These are phyloP conservation scores for Lycia hirtaria DNA, from an alignment of 2,888 invertebrate species.

Conservation along the genomic window DNA sequence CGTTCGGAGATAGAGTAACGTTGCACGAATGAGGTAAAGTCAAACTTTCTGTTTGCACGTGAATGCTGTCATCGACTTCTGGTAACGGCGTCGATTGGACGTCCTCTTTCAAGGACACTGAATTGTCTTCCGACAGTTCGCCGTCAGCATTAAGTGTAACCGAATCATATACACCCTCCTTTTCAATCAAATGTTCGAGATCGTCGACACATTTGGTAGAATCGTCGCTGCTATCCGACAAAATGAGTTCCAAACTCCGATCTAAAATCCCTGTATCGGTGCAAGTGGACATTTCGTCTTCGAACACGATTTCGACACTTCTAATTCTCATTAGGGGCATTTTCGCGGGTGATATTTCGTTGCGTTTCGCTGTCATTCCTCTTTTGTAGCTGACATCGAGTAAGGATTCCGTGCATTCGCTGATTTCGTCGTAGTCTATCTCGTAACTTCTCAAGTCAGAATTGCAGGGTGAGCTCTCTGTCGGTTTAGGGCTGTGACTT, in stretches of 20 bases:
- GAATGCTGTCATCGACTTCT: constrained; percentile 53
- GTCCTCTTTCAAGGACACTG: constrained; percentile 59
- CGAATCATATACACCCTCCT: constrained; percentile 61
- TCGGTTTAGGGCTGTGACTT: constrained; percentile 57
- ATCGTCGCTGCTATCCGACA: constrained; percentile 75
- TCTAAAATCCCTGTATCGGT: constrained; percentile 71
- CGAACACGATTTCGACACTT: constrained; percentile 80
- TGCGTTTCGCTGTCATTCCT: constrained; percentile 68
- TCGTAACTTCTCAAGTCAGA: constrained; percentile 76
- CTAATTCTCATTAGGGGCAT: constrained; percentile 79
- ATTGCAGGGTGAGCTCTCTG: constrained; percentile 72
- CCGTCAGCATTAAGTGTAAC: constrained; percentile 74
- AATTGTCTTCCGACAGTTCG: constrained; percentile 74
- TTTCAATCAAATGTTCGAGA: constrained; percentile 65
- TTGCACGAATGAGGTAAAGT: constrained; percentile 57
- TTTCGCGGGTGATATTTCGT: constrained; percentile 75
- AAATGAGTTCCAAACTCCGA: constrained; percentile 66
- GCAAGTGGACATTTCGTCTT: constrained; percentile 78
- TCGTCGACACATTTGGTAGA: constrained; percentile 79
- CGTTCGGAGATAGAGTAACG: constrained; percentile 61
- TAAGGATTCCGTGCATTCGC: constrained; percentile 71
- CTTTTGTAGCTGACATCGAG: constrained; percentile 58
- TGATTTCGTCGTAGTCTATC: constrained; percentile 78
- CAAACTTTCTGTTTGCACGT: constrained; percentile 55
- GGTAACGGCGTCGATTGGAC: constrained; percentile 47